Percentiles rank a stretch among this genome's conserved stretches.
phyloP scores from a whole-genome alignment of 1,140 invertebrate species.

The Drosophila seguyi region DNA sequence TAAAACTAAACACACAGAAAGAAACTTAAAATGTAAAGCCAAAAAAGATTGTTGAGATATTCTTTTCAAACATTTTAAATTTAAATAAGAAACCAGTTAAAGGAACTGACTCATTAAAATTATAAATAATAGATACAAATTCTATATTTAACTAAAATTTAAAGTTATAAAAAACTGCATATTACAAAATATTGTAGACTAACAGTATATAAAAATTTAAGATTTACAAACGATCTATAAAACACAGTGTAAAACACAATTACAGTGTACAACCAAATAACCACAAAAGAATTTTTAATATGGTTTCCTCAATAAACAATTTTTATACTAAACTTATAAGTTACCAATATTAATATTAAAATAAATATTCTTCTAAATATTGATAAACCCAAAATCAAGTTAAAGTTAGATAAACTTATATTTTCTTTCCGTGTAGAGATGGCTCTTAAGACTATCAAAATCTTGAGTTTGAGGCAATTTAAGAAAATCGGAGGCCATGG shows the following conservation, averaged over 20 bases:
- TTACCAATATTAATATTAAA: too few species aligned
- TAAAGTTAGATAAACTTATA: not conserved
- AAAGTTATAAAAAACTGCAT: not conserved
- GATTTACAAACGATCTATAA: too few species aligned
- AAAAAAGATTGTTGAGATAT: not conserved
- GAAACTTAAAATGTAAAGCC: not conserved
- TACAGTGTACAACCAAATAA: not conserved
- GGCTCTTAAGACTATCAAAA: conserved; percentile 8
- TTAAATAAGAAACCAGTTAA: not conserved
- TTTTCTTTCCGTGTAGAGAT: conserved; percentile 1
- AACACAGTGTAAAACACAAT: too few species aligned
- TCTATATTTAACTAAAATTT: not conserved
- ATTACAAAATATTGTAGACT: too few species aligned
- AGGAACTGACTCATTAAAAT: not conserved
- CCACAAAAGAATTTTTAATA: not conserved
- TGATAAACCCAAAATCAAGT: not conserved
- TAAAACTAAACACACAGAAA: not conserved
- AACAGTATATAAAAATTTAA: too few species aligned
- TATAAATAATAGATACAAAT: too few species aligned
- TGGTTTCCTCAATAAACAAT: not conserved
- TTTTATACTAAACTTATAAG: too few species aligned
- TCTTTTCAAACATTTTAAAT: not conserved
- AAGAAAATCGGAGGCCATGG: conserved; percentile 35
- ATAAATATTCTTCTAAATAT: not conserved
- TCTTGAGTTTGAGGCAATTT: conserved; percentile 7